Base-by-base conservation (phyloP, 2,113 vertebrate genomes). In the Eurystomus gularis region DNA sequence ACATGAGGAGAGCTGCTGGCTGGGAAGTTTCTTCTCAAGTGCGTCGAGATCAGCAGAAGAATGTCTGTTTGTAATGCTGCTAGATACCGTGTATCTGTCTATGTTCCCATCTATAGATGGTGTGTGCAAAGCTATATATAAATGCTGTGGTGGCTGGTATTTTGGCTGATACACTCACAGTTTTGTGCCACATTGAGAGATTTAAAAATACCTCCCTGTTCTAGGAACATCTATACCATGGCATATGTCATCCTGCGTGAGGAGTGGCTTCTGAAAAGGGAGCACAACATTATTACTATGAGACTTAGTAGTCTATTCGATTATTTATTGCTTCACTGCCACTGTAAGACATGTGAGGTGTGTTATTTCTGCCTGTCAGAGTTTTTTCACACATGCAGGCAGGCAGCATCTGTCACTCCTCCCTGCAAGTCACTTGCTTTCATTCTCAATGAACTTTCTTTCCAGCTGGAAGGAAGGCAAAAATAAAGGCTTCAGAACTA, bases 101-200 rank as follows among this genome's bases (percentile, higher is more conserved):
- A 9, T 70, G 80, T 96, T 96, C 86, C 91, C 93, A 72, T 91
- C 94, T 95, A 90, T 93, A 95, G 93, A 58, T 0, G 46, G 79
- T 94, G 93, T 93, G 93, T 87, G 66, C 87, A 82, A 81, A 42
- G 78, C 96, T 97, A 97, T 97, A 96, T 97, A 95, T 97, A 97
- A 94, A 79, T 1, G 31, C 76, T 86, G 40, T 82, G 71, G 82
- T 97, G 91, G 95, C 85, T 97, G 97, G 96, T 97, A 97, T 97
- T 97, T 97, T 96, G 97, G 97, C 96, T 97, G 96, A 96, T 97
- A 82, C 85, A 55, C 95, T 97, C 91, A 95, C 96, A 95, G 96
- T 96, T 97, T 96, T 96, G 87, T 95, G 91, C 94, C 93, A 96
- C 89, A 60, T 75, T 82, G 92, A 94, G 95, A 69, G 94, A 88